Conservation (phyloP, 2,113 vertebrate genomes). For the Odontesthes bonariensis region DNA sequence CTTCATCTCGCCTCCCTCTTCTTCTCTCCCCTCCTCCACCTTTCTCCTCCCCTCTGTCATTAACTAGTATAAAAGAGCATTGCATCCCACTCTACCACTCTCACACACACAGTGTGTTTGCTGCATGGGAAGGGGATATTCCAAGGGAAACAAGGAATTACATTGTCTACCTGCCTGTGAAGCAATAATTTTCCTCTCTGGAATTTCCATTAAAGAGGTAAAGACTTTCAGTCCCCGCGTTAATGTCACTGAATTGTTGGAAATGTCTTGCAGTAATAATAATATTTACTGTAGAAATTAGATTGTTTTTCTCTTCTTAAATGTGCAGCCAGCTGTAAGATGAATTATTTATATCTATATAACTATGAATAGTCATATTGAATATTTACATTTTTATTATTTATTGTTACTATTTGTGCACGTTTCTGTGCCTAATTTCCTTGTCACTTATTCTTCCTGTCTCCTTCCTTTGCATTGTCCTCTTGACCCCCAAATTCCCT, state of each 20-base stretch:
- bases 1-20: constrained; percentile 43
- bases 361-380: not conserved
- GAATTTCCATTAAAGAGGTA: constrained; percentile 70
- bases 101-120: constrained; percentile 69
- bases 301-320: not conserved
- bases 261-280: constrained; percentile 11
- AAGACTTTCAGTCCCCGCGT: constrained; percentile 18
- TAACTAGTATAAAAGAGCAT: constrained; percentile 75
- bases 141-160: constrained; percentile 60
- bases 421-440: no score
- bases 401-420: not conserved
- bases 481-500: not conserved
- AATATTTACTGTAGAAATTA: constrained; percentile 6
- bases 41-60: constrained; percentile 74
- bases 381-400: not conserved
- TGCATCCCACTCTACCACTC: constrained; percentile 62
- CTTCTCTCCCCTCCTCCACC: constrained; percentile 67
- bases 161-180: constrained; percentile 54
- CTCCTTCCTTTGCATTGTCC: not conserved
- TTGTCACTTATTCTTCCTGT: not conserved
- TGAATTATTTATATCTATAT: not conserved
- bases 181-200: constrained; percentile 59
- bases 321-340: not conserved
- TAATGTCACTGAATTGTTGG: constrained; percentile 14
- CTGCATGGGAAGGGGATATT: constrained; percentile 56